These are phyloP conservation scores for Teleopsis dalmanni DNA, from an alignment of 1,140 invertebrate species.

Conservation along the genomic window DNA sequence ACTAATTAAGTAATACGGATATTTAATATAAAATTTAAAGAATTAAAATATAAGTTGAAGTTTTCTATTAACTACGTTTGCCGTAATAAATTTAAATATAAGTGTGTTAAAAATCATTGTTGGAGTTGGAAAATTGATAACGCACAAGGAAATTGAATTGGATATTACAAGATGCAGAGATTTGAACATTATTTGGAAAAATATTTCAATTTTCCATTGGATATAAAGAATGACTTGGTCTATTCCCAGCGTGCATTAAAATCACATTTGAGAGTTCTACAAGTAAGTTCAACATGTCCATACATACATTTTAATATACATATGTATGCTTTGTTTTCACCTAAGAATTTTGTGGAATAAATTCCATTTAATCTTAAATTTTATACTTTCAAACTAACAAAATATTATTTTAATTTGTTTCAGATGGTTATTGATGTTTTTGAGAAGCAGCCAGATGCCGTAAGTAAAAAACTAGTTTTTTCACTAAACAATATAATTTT, in stretches of 20 bases:
- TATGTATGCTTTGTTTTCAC: not conserved
- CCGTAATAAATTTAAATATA: too few species aligned
- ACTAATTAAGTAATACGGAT: too few species aligned
- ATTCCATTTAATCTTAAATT: conserved; percentile 1
- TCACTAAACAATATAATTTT: not conserved
- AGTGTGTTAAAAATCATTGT: too few species aligned
- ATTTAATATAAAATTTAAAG: too few species aligned
- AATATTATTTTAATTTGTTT: conserved; percentile 7
- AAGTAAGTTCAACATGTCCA: conserved; percentile 21
- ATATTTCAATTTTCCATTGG: conserved; percentile 31
- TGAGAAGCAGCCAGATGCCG: conserved; percentile 32
- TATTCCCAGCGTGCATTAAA: conserved; percentile 38
- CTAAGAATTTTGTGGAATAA: not conserved
- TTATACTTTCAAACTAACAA: too few species aligned
- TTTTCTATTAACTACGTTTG: too few species aligned
- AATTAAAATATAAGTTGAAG: too few species aligned
- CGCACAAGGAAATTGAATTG: too few species aligned
- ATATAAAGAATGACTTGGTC: conserved; percentile 38
- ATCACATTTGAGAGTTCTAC: conserved; percentile 37
- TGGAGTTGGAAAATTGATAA: too few species aligned
- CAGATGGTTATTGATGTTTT: conserved; percentile 38
- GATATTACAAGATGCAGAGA: too few species aligned
- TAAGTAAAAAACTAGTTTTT: conserved; percentile 17
- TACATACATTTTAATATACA: not conserved
- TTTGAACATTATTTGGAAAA: conserved; percentile 33